Conservation (phyloP, 2,113 vertebrate genomes). For the Isurus oxyrinchus region DNA sequence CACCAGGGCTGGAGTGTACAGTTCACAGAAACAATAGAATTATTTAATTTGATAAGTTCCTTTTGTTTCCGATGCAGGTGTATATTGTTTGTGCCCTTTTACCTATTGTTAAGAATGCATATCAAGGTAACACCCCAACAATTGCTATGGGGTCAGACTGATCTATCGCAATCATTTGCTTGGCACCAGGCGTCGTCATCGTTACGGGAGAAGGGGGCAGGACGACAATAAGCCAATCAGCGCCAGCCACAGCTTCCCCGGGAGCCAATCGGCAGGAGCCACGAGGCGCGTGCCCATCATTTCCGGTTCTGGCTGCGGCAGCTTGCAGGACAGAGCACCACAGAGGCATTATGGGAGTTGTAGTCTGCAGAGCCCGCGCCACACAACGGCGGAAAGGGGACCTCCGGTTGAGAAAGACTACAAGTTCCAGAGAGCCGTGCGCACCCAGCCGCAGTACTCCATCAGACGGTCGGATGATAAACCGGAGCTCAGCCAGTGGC, state of each 20-base stretch:
- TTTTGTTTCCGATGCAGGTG: not conserved
- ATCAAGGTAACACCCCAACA: not conserved
- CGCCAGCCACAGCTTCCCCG: not conserved
- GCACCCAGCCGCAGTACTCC: too few species aligned
- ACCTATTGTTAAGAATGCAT: not conserved
- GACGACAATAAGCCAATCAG: not conserved
- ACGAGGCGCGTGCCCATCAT: not conserved
- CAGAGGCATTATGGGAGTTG: not conserved
- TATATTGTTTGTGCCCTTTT: not conserved
- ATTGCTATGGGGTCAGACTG: not conserved
- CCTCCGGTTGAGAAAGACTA: not conserved
- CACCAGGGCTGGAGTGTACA: not conserved
- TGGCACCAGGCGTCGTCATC: not conserved
- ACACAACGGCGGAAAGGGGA: fast-evolving
- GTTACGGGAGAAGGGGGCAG: not conserved
- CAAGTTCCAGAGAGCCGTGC: not conserved
- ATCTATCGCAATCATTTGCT: too few species aligned
- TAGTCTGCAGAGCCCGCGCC: not conserved
- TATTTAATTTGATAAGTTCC: not conserved
- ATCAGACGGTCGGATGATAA: too few species aligned
- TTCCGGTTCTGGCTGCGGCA: not conserved
- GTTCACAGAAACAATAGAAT: not conserved
- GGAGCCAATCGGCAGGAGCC: not conserved
- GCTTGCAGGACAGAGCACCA: fast-evolving
- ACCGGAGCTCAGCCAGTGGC: too few species aligned